Percentiles rank a stretch among this genome's conserved stretches.
phyloP scores from a whole-genome alignment of 2,888 invertebrate genomes.

The Ornithoptera alexandrae region DNA sequence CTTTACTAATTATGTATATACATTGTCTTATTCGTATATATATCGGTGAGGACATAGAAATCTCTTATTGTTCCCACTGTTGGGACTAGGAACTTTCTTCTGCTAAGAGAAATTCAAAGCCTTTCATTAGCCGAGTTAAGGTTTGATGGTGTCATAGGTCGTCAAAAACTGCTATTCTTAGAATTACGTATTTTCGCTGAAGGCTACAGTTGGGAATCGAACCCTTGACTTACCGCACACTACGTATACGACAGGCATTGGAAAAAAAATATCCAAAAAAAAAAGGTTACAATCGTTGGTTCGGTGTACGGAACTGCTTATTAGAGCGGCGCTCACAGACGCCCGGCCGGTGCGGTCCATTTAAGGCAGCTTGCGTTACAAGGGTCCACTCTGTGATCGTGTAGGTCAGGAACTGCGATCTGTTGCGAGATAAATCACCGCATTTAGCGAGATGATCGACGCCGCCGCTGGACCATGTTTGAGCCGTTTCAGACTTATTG shows the following conservation, averaged over 20 bases:
- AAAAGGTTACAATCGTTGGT: slow-evolving; percentile 4
- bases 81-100: no score
- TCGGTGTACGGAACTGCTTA: not conserved
- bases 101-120: no score
- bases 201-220: no score
- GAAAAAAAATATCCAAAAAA: not conserved
- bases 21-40: no score
- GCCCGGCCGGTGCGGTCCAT: slow-evolving; percentile 32
- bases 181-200: no score
- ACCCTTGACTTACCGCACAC: no score
- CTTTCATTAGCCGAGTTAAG: no score
- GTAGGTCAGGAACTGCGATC: slow-evolving; percentile 40
- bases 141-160: no score
- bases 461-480: slow-evolving; percentile 24
- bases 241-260: not conserved
- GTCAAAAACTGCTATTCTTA: no score
- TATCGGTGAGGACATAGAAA: no score
- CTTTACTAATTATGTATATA: no score
- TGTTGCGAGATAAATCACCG: slow-evolving; percentile 35
- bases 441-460: slow-evolving; percentile 31
- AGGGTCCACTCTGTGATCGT: slow-evolving; percentile 32
- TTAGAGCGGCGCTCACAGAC: slow-evolving; percentile 34
- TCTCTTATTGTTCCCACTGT: no score
- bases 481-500: slow-evolving; percentile 18
- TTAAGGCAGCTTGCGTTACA: slow-evolving; percentile 39